A percentile compares a stretch with the other conserved stretches of the same genome.
phyloP scores from a whole-genome alignment of 1,140 invertebrate genomes.

The Spodoptera frugiperda region DNA sequence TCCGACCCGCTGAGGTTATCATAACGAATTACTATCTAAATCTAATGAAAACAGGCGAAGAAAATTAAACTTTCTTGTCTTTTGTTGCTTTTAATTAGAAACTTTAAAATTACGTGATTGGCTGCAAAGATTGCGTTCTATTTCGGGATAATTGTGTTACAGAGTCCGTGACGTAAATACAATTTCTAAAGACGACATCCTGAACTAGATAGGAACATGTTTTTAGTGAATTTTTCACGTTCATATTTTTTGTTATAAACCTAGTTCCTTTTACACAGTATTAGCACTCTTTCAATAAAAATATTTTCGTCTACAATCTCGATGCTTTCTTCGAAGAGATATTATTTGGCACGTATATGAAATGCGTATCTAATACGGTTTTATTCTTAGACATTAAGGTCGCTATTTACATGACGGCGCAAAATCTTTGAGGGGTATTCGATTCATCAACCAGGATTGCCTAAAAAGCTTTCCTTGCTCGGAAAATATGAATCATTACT shows the following conservation, averaged over 20 bases:
- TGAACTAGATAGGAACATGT: neutral
- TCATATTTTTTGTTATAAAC: neutral
- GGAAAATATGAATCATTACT: conserved; percentile 8
- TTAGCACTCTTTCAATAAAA: neutral
- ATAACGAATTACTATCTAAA: conserved; percentile 9
- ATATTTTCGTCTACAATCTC: conserved; percentile 24
- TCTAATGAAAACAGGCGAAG: conserved; percentile 16
- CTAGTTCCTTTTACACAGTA: neutral
- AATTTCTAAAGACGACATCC: neutral
- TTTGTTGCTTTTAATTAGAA: conserved; percentile 9
- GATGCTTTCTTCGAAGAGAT: neutral
- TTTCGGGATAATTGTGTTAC: neutral
- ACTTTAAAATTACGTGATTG: conserved; percentile 16
- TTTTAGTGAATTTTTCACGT: neutral
- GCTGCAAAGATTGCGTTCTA: neutral
- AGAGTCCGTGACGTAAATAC: neutral
- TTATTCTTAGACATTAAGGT: conserved; percentile 36
- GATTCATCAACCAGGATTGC: conserved; percentile 37
- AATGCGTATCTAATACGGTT: conserved; percentile 15
- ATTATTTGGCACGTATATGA: conserved; percentile 24
- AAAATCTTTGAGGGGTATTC: conserved; percentile 11
- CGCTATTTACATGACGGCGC: conserved; percentile 50
- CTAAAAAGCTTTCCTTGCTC: conserved; percentile 13
- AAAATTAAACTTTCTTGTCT: conserved; percentile 17
- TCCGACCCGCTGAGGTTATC: conserved; percentile 20